Evolutionary conservation across 2,797 vertebrate genomes (phyloP), one percentile per base, ranked within the genome.

Genomic region (Bradypodion ventrale): DNA sequence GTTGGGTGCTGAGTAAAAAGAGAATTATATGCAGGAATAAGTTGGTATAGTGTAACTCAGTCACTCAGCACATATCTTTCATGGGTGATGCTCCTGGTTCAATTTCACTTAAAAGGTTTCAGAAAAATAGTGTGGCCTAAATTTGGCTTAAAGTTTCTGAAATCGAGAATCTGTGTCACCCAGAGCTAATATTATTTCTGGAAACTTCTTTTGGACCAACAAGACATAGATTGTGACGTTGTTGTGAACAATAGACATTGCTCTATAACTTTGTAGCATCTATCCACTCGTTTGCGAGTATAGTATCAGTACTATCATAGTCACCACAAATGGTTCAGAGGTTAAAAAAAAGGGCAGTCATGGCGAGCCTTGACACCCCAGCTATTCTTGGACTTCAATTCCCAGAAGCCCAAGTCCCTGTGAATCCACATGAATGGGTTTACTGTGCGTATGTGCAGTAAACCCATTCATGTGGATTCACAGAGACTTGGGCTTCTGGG

Each of bases 241-340:
- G n/a, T 66, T n/a, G 12, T 12, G 29, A 32, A 66, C 13, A 77
- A 35, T 60, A 25, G 35, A 62, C 60, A 35, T 27, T 59, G 52
- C 56, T 76, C 59, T 27, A 19, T 15, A 77, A 69, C 85, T 83
- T 86, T 77, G 29, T 46, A 69, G 66, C 66, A 83, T 32, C 19
- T 65, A 66, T 40, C 78, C 40, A 62, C 66, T 75, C n/a, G 21
- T n/a, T 66, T 42, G 56, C 42, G n/a, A n/a, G n/a, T n/a, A n/a
- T 29, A 83, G 63, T 10, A 79, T 85, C 65, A 82, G 86, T 60
- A 46, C 42, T 40, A 62, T 70, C 37, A 46, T 1, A 83, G 42
- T 52, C 7, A 25, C n/a, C 46, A 62, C 16, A 49, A 59, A 78
- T 87, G 66, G 16, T 49, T 65, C 0, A 0, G 68, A 25, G 46